A percentile compares a stretch with the other conserved stretches of the same genome.
Conservation (phyloP, 2,888 invertebrate species). For the Alviniconcha strummeri region DNA sequence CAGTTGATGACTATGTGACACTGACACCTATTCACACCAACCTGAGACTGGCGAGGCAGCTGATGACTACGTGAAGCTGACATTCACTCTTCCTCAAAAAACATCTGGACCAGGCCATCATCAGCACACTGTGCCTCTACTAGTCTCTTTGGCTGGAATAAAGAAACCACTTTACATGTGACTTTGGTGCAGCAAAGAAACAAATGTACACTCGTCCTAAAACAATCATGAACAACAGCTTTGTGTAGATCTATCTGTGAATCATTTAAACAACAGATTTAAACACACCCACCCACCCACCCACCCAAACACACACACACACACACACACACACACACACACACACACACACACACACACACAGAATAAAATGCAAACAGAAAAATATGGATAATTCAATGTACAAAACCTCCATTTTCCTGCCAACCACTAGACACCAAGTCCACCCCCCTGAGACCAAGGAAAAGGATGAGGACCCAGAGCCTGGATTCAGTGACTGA, state of each 20-base stretch:
- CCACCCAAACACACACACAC: neutral
- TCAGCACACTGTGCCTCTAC: constrained; percentile 87
- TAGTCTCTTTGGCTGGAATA: constrained; percentile 80
- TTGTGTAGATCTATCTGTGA: no score
- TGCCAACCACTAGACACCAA: no score
- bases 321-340: neutral
- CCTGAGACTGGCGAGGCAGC: neutral
- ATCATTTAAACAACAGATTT: no score
- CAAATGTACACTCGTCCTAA: no score
- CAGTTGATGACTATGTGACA: neutral
- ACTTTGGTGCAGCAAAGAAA: no score
- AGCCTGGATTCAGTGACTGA: no score
- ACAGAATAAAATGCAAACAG: neutral
- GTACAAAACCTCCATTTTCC: no score
- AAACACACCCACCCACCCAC: neutral
- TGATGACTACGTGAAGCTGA: neutral
- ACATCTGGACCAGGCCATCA: constrained; percentile 84
- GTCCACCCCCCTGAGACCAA: no score
- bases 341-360: neutral
- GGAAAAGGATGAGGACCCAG: no score
- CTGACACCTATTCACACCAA: constrained; percentile 31
- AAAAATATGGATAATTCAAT: no score
- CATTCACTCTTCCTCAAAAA: constrained; percentile 80
- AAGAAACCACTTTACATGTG: constrained; percentile 4
- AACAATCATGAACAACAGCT: no score